Evolutionary conservation across 2,113 vertebrate species (phyloP).

Genomic region (Tragelaphus strepsiceros): DNA sequence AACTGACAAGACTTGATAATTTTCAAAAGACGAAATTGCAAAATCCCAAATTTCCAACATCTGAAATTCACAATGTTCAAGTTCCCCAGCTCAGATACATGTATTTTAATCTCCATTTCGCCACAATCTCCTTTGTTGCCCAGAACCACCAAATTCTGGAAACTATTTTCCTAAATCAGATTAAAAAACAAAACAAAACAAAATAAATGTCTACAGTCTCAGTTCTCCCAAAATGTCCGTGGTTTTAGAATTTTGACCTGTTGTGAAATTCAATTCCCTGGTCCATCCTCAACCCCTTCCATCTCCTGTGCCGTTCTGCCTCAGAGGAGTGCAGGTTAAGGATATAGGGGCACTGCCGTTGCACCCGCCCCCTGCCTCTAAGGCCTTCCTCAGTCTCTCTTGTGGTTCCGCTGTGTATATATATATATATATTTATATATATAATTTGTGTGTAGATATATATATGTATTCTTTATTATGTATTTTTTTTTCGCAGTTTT

Average conservation of each 20-base stretch:
- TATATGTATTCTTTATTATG: slow-evolving; percentile 72
- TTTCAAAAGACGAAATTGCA: slow-evolving; percentile 53
- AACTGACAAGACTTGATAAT: slow-evolving; percentile 32
- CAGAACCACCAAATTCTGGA: slow-evolving; percentile 50
- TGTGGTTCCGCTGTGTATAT: slow-evolving; percentile 64
- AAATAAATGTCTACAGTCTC: slow-evolving; percentile 39
- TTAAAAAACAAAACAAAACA: not conserved
- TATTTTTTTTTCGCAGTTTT: slow-evolving; percentile 61
- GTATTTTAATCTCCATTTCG: slow-evolving; percentile 40
- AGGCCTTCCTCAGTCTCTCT: slow-evolving; percentile 65
- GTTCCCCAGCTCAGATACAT: slow-evolving; percentile 56
- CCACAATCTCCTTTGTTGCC: slow-evolving; percentile 42
- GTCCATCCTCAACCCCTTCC: not conserved
- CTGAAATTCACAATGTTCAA: slow-evolving; percentile 55
- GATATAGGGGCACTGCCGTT: not conserved
- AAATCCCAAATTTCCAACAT: slow-evolving; percentile 44
- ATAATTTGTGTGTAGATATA: slow-evolving; percentile 72
- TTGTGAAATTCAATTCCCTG: slow-evolving; percentile 54
- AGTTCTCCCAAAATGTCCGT: slow-evolving; percentile 50
- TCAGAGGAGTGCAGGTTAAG: slow-evolving; percentile 36
- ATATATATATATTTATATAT: slow-evolving; percentile 47
- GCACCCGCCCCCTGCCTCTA: slow-evolving; percentile 33
- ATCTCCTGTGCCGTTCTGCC: slow-evolving; percentile 30
- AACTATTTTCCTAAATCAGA: slow-evolving; percentile 57
- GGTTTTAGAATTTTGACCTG: slow-evolving; percentile 56